These are phyloP conservation scores for Macrosoma leucophasiata DNA, from an alignment of 2,888 invertebrate genomes.

Conservation along the genomic window DNA sequence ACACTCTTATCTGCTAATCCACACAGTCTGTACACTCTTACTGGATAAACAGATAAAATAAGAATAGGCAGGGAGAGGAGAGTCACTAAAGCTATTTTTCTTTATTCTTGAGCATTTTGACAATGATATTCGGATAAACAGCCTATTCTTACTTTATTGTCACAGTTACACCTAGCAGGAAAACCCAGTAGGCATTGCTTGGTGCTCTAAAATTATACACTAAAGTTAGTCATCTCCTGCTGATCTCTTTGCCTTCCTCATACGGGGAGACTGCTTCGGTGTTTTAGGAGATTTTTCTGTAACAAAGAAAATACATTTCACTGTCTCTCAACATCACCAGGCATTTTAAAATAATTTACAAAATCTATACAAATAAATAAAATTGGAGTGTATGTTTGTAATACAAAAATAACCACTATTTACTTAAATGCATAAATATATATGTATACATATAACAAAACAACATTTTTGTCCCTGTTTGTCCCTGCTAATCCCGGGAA, in stretches of 20 bases:
- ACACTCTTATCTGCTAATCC: constrained; percentile 58
- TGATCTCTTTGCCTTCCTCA: constrained; percentile 85
- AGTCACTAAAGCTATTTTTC: constrained; percentile 6
- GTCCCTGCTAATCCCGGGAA: too few relatives aligned
- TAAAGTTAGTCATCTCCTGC: constrained; percentile 79
- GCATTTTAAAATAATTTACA: too few relatives aligned
- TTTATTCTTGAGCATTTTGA: constrained; percentile 11
- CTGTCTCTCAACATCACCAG: too few relatives aligned
- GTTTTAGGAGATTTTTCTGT: constrained; percentile 83
- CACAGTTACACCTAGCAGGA: too few relatives aligned
- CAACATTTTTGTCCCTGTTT: neutral
- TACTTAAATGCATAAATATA: too few relatives aligned
- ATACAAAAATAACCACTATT: too few relatives aligned
- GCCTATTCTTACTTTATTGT: constrained; percentile 55
- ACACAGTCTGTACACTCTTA: constrained; percentile 50
- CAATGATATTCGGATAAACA: constrained; percentile 9
- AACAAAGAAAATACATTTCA: constrained; percentile 46
- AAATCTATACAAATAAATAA: too few relatives aligned
- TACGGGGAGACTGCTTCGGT: constrained; percentile 82
- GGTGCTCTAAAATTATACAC: constrained; percentile 22
- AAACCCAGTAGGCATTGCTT: constrained; percentile 20
- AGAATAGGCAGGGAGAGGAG: constrained; percentile 34
- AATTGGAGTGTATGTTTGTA: too few relatives aligned
- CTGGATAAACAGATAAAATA: constrained; percentile 44
- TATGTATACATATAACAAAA: too few relatives aligned